These are phyloP conservation scores for Ecliptopera silaceata DNA, from an alignment of 2,888 invertebrate genomes.

Conservation along the genomic window DNA sequence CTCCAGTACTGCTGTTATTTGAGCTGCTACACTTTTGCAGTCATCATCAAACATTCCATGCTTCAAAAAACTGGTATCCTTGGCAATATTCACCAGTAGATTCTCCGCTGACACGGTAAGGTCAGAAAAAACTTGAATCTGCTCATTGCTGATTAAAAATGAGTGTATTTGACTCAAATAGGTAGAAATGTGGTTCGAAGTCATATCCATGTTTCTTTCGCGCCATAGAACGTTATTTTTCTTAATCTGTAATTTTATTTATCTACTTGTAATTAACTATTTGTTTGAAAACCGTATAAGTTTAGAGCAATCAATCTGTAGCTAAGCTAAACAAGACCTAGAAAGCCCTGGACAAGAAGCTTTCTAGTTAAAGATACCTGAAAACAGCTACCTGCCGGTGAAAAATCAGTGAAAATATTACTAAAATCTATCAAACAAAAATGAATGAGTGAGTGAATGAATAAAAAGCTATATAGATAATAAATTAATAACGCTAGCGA, in stretches of 20 bases:
- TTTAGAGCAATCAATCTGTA: no score
- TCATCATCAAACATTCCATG: slow-evolving; percentile 23
- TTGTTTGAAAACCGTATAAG: no score
- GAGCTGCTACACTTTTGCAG: slow-evolving; percentile 23
- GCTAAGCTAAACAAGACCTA: no score
- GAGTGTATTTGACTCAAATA: slow-evolving; percentile 34
- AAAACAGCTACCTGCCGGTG: no score
- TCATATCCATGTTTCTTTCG: slow-evolving; percentile 8
- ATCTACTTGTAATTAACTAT: no score
- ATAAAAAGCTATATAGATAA: no score
- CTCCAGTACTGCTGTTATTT: slow-evolving; percentile 38
- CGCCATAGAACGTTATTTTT: background rate
- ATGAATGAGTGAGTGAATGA: no score
- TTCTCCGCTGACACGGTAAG: slow-evolving; percentile 35
- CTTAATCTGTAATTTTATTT: background rate
- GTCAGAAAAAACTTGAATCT: slow-evolving; percentile 38
- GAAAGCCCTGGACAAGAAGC: no score
- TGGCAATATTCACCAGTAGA: slow-evolving; percentile 40
- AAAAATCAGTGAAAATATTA: no score
- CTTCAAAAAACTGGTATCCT: slow-evolving; percentile 34
- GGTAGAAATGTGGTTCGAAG: slow-evolving; percentile 21
- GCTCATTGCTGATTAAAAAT: slow-evolving; percentile 38
- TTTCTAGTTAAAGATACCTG: no score
- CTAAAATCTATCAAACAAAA: no score
- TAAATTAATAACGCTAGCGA: no score